Conservation (phyloP, 2,113 vertebrate species). For the Xenopus laevis region DNA sequence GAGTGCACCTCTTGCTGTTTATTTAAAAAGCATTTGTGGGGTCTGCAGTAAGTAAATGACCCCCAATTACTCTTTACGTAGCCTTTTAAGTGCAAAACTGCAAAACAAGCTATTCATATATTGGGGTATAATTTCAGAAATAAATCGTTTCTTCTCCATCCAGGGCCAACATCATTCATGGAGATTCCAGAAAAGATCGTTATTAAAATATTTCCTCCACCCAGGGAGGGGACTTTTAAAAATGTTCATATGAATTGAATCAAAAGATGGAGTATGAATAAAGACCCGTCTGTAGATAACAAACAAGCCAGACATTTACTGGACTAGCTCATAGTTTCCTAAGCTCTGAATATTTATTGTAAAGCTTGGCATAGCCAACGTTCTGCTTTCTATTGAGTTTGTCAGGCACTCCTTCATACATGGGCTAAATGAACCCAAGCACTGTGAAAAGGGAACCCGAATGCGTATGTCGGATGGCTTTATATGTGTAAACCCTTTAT, state of each 20-base stretch:
- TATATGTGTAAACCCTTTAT: neutral
- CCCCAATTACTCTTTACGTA: too few relatives aligned
- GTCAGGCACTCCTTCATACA: constrained; percentile 7
- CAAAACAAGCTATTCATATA: too few relatives aligned
- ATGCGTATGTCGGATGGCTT: neutral
- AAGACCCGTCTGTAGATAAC: constrained; percentile 29
- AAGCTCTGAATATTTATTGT: constrained; percentile 5
- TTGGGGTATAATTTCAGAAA: too few relatives aligned
- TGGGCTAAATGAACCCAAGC: constrained; percentile 12
- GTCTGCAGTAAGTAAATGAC: too few relatives aligned
- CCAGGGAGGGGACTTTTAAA: neutral
- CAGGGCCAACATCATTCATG: neutral
- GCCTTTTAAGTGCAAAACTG: too few relatives aligned
- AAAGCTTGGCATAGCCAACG: constrained; percentile 14
- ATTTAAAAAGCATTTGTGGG: too few relatives aligned
- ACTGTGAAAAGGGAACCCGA: constrained; percentile 18
- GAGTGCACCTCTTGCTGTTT: too few relatives aligned
- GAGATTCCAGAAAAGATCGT: neutral
- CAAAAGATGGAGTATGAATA: neutral
- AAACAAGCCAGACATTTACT: constrained; percentile 33
- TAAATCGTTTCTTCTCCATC: too few relatives aligned
- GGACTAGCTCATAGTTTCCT: neutral
- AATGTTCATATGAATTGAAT: neutral
- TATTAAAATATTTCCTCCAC: neutral
- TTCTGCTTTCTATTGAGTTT: constrained; percentile 33